Evolutionary conservation across 2,888 invertebrate genomes (phyloP).

Genomic region (Mimachlamys varia): DNA sequence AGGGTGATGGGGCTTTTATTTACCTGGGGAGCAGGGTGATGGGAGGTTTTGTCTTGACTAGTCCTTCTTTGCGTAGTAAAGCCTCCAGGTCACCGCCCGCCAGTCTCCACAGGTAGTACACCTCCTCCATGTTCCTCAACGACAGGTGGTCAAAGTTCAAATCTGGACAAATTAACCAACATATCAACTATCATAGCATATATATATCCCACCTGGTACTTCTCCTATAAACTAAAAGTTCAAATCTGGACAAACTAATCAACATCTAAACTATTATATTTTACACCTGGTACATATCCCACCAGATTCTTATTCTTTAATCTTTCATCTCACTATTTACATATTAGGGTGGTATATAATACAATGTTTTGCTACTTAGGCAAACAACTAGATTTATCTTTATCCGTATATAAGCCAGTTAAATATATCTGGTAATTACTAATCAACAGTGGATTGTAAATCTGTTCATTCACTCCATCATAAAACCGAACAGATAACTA

Average conservation of each 20-base stretch:
- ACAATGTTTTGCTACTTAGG: no score
- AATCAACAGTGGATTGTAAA: no score
- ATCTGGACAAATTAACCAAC: conserved; percentile 44
- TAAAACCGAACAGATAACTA: no score
- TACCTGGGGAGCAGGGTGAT: conserved; percentile 81
- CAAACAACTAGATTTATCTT: no score
- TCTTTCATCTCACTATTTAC: no score
- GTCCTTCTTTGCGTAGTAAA: conserved; percentile 94
- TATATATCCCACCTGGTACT: no score
- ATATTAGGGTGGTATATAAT: no score
- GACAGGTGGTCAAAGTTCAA: conserved; percentile 77
- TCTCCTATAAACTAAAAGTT: conserved; percentile 47
- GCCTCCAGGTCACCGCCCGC: conserved; percentile 96
- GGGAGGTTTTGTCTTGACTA: conserved; percentile 91
- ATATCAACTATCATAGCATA: not conserved
- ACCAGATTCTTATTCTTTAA: no score
- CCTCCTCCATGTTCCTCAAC: conserved; percentile 87
- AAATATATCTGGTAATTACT: no score
- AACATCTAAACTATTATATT: not conserved
- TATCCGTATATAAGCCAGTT: no score
- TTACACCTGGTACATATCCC: no score
- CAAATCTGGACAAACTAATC: conserved; percentile 47
- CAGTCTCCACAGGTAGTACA: conserved; percentile 97
- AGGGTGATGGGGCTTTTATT: conserved; percentile 77
- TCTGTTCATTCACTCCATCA: no score